Evolutionary conservation across 2,888 invertebrate species (phyloP).

Genomic region (Pheosia gnoma): DNA sequence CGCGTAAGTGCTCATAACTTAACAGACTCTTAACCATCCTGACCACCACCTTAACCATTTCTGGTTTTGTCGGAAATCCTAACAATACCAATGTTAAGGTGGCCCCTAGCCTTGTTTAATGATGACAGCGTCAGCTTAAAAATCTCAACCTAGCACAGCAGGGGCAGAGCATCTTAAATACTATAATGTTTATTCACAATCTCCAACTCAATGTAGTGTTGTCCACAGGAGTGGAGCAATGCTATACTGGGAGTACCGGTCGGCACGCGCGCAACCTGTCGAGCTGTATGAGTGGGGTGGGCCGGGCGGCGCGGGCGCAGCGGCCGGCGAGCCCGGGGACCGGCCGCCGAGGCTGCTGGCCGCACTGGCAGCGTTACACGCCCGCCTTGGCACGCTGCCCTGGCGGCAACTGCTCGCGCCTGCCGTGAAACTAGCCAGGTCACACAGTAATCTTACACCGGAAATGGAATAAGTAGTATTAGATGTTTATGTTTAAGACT

Average conservation of each 20-base stretch:
- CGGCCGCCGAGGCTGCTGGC: slow-evolving; percentile 60
- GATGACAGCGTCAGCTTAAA: too few species aligned
- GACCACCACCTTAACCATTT: too few species aligned
- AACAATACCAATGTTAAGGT: too few species aligned
- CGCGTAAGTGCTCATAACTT: slow-evolving; percentile 83
- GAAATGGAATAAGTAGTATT: too few species aligned
- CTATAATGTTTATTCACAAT: too few species aligned
- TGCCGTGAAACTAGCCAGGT: slow-evolving; percentile 63
- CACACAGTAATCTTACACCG: background rate
- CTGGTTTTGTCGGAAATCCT: too few species aligned
- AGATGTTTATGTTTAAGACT: too few species aligned
- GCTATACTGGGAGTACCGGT: slow-evolving; percentile 88
- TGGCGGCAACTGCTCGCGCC: slow-evolving; percentile 64
- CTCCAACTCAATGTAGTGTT: background rate
- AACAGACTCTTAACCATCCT: background rate
- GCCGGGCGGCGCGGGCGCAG: slow-evolving; percentile 37
- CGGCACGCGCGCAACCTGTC: slow-evolving; percentile 55
- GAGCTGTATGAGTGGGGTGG: slow-evolving; percentile 73
- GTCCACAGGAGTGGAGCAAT: slow-evolving; percentile 87
- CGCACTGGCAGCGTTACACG: slow-evolving; percentile 65
- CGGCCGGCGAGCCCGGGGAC: slow-evolving; percentile 13
- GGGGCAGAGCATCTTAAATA: too few species aligned
- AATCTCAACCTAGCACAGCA: too few species aligned
- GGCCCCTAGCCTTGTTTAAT: too few species aligned
- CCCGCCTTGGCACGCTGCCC: slow-evolving; percentile 56